phyloP scores from a whole-genome alignment of 2,113 vertebrate species.

The Natator depressus region DNA sequence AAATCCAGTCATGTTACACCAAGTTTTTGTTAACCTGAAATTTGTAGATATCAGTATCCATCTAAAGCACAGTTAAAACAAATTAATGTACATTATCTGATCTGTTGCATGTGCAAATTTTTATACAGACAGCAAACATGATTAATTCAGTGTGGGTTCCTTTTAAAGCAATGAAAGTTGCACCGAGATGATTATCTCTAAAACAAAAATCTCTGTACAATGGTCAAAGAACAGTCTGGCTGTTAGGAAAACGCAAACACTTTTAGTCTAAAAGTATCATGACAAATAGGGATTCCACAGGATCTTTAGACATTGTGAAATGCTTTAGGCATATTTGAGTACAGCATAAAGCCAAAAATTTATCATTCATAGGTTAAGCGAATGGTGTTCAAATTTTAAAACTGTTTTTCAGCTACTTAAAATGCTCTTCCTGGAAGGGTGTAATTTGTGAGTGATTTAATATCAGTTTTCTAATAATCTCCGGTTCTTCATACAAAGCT shows the following conservation, averaged over 20 bases:
- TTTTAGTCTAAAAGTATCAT: not conserved
- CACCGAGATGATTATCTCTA: not conserved
- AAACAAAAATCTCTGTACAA: not conserved
- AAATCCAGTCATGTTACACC: not conserved
- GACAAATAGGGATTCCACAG: not conserved
- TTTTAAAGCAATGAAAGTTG: not conserved
- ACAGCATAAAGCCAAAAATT: not conserved
- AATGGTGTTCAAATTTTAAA: not conserved
- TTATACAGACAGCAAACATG: not conserved
- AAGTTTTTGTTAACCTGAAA: not conserved
- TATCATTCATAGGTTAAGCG: not conserved
- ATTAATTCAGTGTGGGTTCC: not conserved
- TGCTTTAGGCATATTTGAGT: not conserved
- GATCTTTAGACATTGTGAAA: not conserved
- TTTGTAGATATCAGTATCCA: not conserved
- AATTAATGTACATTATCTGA: not conserved
- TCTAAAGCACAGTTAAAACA: not conserved
- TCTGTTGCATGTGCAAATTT: not conserved
- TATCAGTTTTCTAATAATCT: not conserved
- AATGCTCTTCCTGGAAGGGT: not conserved
- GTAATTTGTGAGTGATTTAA: not conserved
- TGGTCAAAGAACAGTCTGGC: not conserved
- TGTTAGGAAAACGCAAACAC: not conserved
- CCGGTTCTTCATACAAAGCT: not conserved
- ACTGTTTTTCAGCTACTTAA: not conserved